Conservation (phyloP, 2,888 invertebrate species). For the Melolontha melolontha region DNA sequence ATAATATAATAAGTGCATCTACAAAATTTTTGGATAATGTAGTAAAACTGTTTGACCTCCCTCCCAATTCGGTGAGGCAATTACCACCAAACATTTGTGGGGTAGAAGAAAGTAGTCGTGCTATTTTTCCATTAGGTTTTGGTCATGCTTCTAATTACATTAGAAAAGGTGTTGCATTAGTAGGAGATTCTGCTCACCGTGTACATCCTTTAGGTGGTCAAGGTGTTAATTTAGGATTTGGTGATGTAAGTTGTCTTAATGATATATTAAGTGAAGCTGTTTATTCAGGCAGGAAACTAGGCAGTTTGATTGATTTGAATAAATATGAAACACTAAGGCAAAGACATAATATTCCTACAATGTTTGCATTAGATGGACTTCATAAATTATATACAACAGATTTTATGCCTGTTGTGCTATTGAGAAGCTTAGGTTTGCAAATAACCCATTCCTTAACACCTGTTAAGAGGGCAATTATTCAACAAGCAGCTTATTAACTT, state of each 20-base stretch:
- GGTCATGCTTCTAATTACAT: constrained; percentile 91
- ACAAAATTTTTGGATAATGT: constrained; percentile 68
- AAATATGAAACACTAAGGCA: constrained; percentile 89
- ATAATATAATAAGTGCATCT: constrained; percentile 68
- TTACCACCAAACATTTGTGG: constrained; percentile 76
- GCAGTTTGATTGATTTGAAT: constrained; percentile 76
- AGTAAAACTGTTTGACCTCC: constrained; percentile 63
- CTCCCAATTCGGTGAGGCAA: constrained; percentile 60
- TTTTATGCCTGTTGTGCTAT: constrained; percentile 79
- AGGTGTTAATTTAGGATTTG: constrained; percentile 97
- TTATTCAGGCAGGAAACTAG: constrained; percentile 79
- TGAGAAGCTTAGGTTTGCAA: constrained; percentile 86
- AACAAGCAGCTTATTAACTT: constrained; percentile 64
- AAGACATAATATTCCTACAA: constrained; percentile 88
- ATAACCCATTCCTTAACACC: constrained; percentile 80
- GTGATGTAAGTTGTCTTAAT: constrained; percentile 85
- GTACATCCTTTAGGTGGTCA: constrained; percentile 98
- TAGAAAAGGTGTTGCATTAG: constrained; percentile 81
- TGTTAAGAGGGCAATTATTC: constrained; percentile 75
- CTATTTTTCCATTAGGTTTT: constrained; percentile 92
- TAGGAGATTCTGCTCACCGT: constrained; percentile 92
- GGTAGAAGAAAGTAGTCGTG: constrained; percentile 76
- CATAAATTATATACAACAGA: constrained; percentile 85
- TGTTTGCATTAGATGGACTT: constrained; percentile 88
- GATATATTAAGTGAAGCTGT: constrained; percentile 77